Evolutionary conservation across 2,113 vertebrate species (phyloP), one percentile per base, ranked within the genome.

Genomic region (Sorex fumeus): DNA sequence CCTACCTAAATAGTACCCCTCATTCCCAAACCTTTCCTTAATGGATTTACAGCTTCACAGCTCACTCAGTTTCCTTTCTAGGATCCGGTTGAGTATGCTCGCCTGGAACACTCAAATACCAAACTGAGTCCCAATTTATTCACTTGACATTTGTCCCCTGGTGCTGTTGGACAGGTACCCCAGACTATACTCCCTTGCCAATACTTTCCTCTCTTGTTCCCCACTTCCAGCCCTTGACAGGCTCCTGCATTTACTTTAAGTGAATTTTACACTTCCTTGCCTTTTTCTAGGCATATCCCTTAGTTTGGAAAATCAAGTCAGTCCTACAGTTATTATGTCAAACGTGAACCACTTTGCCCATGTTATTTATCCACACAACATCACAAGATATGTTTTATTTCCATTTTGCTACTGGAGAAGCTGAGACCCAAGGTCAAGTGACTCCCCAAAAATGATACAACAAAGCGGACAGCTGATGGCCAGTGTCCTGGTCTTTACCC

Each of bases 361-460:
- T 2, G 12, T 79, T 88, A 57, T 47, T 53, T 88, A 45, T 74
- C 28, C 8, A 1, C 27, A 1, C 23, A 74, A 64, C 21, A 6
- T 21, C 36, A 50, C 15, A 28, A 75, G 19, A n/a, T 18, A 43
- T 2, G 1, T 74, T 84, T 62, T 66, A 0, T 72, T 93, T 82
- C 36, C 23, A 43, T 71, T 36, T 82, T 86, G 30, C 70, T 47
- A 8, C 23, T 85, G 78, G 81, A 30, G 85, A 89, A 79, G 16
- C 30, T 67, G 40, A 84, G 36, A 28, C 25, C 40, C 40, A 32
- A 30, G 11, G 32, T n/a, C 34, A 32, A 19, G 2, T 36, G 19
- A 47, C 8, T 77, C 67, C 28, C 43, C 21, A 2, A 9, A 47
- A 2, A 6, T 30, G 28, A 47, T 16, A 8, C 11, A 67, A 7